Base-by-base conservation (phyloP, 2,797 vertebrate genomes). In the Manis javanica region DNA sequence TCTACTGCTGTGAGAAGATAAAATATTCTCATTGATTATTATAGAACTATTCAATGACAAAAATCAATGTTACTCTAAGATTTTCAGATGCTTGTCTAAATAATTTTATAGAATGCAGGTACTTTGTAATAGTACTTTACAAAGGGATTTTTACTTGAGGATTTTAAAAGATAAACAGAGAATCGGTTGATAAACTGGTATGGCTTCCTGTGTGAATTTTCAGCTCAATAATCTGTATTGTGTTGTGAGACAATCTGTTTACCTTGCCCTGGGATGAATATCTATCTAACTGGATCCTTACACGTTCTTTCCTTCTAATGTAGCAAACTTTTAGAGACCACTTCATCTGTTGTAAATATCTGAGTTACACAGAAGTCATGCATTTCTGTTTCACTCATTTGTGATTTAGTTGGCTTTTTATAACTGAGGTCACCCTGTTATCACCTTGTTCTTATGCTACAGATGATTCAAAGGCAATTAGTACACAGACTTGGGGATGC, bases 111-210 rank as follows among this genome's bases (percentile, higher is more conserved):
- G 29, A 92, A 88, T 37, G 13, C 21, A 53, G 24, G 24, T 63
- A 19, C 42, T 86, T 87, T 39, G 49, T 55, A 64, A 59, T 15
- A 91, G 18, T 46, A 37, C 66, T 96, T 94, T 61, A 88, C 14
- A 74, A 57, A 92, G 24, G n/a, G 23, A 3, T 37, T 49, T 87
- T 39, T 64, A 46, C 84, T 53, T 14, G 13, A 69, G 31, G 51
- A 77, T 78, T 96, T 93, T 10, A 57, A 85, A 95, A 82, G 39
- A 68, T 74, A 92, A 90, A 92, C 57, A 90, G 24, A 85, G 64
- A 94, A 68, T 78, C 1, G 4, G 11, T 78, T 87, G 71, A 93
- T 53, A 78, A 57, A 39, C 31, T 72, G 42, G 29, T 19, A 7
- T 18, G 21, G 23, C 23, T 90, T 94, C 16, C 75, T 72, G 12